Evolutionary conservation across 2,797 vertebrate genomes (phyloP), one percentile per base, ranked within the genome.

Genomic region (Lagodon rhomboides): DNA sequence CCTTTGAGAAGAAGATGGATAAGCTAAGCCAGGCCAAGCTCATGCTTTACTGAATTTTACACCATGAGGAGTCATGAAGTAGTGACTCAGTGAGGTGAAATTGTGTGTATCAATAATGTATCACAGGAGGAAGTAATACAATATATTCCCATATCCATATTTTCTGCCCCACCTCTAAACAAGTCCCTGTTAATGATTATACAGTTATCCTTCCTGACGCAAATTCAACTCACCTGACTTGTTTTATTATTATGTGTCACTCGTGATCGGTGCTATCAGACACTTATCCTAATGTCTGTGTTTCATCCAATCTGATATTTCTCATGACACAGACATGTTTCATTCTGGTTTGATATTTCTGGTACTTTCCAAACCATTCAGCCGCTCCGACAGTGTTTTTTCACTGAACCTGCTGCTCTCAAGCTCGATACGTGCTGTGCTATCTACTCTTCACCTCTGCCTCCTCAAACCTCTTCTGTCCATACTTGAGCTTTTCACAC

Each of bases 391-490:
- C 47, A 13, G 17, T 20, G n/a, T 63, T 60, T 30, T 15, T 43
- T 30, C 17, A 12, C 51, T 25, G 20, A 34, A 23, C 38, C 22
- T 16, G 23, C 13, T 44, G 63, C 68, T 58, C 49, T 46, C 1
- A 2, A 53, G 50, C 43, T 34, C 7, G 18, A 41, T 22, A 46
- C 43, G 47, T 18, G 18, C 70, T 71, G 67, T 56, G 66, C 55
- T 25, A 51, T 68, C 62, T 65, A 27, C 53, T 55, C 59, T 61
- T 69, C 54, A 60, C 23, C 70, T 74, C 70, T 25, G 12, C 64
- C 20, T 64, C 68, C 46, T 72, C 38, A 23, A 61, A 64, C 47
- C 62, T 67, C 20, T 30, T 49, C 61, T 43, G 20, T 43, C 3
- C 50, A 25, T 5, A 20, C 22, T n/a, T 61, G 12, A 53, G 20